Conservation (phyloP, 2,113 vertebrate species). For the Cephalophus harveyi region DNA sequence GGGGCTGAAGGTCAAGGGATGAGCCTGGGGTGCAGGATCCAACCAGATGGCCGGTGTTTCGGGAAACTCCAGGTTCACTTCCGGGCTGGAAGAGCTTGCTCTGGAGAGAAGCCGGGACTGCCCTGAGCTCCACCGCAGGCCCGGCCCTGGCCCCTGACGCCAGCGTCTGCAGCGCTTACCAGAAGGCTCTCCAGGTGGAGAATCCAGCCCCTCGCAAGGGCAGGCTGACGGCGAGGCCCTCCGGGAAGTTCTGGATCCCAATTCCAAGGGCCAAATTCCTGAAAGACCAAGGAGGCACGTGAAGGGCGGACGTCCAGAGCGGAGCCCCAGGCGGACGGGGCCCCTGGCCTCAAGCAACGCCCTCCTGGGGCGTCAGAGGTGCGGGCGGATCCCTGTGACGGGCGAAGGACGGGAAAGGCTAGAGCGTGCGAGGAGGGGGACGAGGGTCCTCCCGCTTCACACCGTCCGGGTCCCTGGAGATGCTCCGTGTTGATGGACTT, state of each 20-base stretch:
- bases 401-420: not conserved
- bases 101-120: fast-evolving
- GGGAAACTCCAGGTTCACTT: not conserved
- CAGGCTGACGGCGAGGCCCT: constrained; percentile 96
- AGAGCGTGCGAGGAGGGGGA: fast-evolving
- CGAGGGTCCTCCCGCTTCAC: fast-evolving
- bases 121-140: fast-evolving
- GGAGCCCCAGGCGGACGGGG: fast-evolving
- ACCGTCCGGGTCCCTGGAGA: not conserved
- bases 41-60: fast-evolving
- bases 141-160: fast-evolving
- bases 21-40: not conserved
- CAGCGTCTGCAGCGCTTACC: constrained; percentile 78
- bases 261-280: constrained; percentile 97
- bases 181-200: constrained; percentile 92
- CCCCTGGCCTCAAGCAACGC: not conserved
- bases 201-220: constrained; percentile 90
- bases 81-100: not conserved
- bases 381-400: not conserved
- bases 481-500: fast-evolving
- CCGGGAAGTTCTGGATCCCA: constrained; percentile 98
- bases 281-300: constrained; percentile 1
- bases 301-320: not conserved
- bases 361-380: fast-evolving
- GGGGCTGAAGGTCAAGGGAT: not conserved